A percentile compares a stretch with the other conserved stretches of the same genome.
phyloP scores from a whole-genome alignment of 2,888 invertebrate genomes.

The Trichacis sp. region DNA sequence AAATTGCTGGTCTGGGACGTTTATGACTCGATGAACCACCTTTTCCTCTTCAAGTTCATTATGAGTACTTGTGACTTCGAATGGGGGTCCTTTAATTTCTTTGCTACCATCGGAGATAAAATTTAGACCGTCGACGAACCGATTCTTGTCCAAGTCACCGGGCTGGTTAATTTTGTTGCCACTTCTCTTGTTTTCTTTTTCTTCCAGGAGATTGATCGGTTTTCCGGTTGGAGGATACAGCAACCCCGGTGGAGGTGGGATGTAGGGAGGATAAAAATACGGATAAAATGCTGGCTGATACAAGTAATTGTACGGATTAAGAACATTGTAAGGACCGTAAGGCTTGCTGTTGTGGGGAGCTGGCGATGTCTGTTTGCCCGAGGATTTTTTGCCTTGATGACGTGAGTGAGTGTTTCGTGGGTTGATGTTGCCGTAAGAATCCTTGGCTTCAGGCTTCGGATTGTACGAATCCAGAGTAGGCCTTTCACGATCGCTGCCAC shows the following conservation, averaged over 20 bases:
- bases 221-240: slow-evolving; percentile 30
- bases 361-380: not conserved
- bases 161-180: slow-evolving; percentile 44
- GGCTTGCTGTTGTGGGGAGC: slow-evolving; percentile 10
- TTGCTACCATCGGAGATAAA: slow-evolving; percentile 53
- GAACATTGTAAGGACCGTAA: slow-evolving; percentile 25
- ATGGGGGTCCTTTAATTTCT: slow-evolving; percentile 46
- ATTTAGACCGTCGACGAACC: slow-evolving; percentile 59
- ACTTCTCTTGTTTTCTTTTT: slow-evolving; percentile 43
- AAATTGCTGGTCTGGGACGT: slow-evolving; percentile 54
- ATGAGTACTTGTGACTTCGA: slow-evolving; percentile 50
- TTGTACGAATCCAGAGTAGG: slow-evolving; percentile 55
- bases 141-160: slow-evolving; percentile 40
- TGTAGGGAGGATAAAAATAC: slow-evolving; percentile 50
- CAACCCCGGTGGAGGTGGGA: slow-evolving; percentile 44
- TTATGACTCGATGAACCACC: slow-evolving; percentile 56
- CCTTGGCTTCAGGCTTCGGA: slow-evolving; percentile 57
- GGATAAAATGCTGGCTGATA: slow-evolving; percentile 56
- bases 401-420: slow-evolving; percentile 53
- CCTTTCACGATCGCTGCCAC: slow-evolving; percentile 55
- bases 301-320: slow-evolving; percentile 52
- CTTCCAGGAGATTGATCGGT: slow-evolving; percentile 34
- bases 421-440: slow-evolving; percentile 54
- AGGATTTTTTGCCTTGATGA: not conserved
- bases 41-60: slow-evolving; percentile 55